Percentiles rank a stretch among this genome's conserved stretches.
These are phyloP conservation scores for Pocillopora verrucosa DNA, from an alignment of 64 coral and sea anemone genomes.

Conservation along the genomic window DNA sequence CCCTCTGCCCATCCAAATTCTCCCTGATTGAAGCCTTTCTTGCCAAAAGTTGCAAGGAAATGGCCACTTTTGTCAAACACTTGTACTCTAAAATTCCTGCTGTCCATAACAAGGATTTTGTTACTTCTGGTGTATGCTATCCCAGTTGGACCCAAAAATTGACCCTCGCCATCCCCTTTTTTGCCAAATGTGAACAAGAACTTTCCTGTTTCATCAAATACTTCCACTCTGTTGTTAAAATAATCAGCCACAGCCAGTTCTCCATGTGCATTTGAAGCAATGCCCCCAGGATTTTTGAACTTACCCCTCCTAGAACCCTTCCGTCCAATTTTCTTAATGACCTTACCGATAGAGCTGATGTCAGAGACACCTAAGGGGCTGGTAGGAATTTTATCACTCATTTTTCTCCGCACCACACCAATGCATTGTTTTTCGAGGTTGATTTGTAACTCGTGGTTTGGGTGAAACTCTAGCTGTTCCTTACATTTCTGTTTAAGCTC, in stretches of 20 bases:
- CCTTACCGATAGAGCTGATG: conserved; percentile 38
- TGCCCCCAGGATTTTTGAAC: conserved; percentile 80
- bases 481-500: conserved; percentile 44
- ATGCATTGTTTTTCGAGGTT: conserved; percentile 37
- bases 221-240: conserved; percentile 89
- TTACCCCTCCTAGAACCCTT: conserved; percentile 77
- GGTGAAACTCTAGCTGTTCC: conserved; percentile 73
- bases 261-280: conserved; percentile 64
- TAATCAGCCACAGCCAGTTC: conserved; percentile 81
- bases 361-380: not conserved
- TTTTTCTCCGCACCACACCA: conserved; percentile 58
- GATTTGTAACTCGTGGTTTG: conserved; percentile 32
- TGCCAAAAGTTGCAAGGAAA: conserved; percentile 72
- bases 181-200: conserved; percentile 91
- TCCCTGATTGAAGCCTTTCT: conserved; percentile 60
- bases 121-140: conserved; percentile 56
- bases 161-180: conserved; percentile 64
- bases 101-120: conserved; percentile 84
- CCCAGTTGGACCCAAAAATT: conserved; percentile 76
- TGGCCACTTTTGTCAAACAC: conserved; percentile 75
- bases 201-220: conserved; percentile 67
- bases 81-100: conserved; percentile 79
- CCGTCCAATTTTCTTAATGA: conserved; percentile 85
- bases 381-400: conserved; percentile 6
- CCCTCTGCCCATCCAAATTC: conserved; percentile 76